Conservation (phyloP, 1,140 invertebrate species). For the Formica exsecta region DNA sequence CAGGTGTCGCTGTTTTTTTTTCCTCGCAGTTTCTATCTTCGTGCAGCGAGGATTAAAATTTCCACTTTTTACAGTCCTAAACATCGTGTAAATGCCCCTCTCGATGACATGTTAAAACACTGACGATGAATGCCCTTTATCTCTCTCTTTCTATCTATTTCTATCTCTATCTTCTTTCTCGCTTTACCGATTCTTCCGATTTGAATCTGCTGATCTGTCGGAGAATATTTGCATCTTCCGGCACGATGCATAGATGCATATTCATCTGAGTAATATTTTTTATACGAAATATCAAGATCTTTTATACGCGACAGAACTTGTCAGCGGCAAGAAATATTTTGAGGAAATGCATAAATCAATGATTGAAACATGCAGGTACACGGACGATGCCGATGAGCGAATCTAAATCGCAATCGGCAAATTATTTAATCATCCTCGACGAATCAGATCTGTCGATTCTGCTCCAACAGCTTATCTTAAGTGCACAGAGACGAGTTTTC, state of each 20-base stretch:
- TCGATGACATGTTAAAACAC: background rate
- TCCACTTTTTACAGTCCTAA: constrained; percentile 13
- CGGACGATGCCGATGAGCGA: constrained; percentile 3
- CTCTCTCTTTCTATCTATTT: background rate
- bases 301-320: constrained; percentile 2
- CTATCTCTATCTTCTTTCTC: background rate
- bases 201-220: background rate
- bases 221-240: constrained; percentile 1
- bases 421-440: constrained; percentile 45
- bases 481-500: constrained; percentile 12
- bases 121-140: background rate
- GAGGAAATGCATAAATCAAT: constrained; percentile 10
- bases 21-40: background rate
- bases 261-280: constrained; percentile 10
- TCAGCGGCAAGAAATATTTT: background rate
- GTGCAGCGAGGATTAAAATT: background rate
- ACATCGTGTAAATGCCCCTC: background rate
- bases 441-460: constrained; percentile 30
- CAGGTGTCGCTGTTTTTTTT: constrained; percentile 2
- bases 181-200: background rate
- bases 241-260: background rate
- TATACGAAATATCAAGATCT: background rate
- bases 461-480: constrained; percentile 17
- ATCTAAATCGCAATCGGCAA: constrained; percentile 40
- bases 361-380: constrained; percentile 2